Base-by-base conservation (phyloP, 2,888 invertebrate genomes). In the Limenitis camilla region DNA sequence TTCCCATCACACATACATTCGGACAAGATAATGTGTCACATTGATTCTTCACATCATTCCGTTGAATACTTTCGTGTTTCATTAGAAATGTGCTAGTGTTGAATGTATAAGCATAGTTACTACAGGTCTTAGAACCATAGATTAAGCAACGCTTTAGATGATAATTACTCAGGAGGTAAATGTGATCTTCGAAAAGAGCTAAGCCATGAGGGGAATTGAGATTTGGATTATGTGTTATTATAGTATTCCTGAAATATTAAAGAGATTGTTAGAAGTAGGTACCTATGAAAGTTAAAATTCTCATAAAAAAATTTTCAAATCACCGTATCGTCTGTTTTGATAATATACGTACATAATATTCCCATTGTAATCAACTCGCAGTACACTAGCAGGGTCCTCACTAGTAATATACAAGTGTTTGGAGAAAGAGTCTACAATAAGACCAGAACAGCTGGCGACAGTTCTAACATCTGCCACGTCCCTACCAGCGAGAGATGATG, bases 361-460 rank as follows among this genome's bases (percentile, higher is more conserved):
- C 0, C 81, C 82, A 0, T 89, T 74, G n/a, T 81, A 80, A 45
- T 75, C 66, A 65, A 81, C 67, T 61, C 72, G 74, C 40, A 88
- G 64, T 33, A 91, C 76, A 6, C 78, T 71, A 45, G 72, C 76
- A 19, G 74, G 81, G 0, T 81, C 89, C 19, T 19, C 19, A 73
- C 96, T 95, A 0, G 92, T 90, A 82, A 93, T 95, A 70, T 95
- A 98, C 5, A 98, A 74, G 27, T 74, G 61, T 90, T 83, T 65
- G 88, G 63, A 59, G 55, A 90, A 88, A 0, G 85, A 68, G 73
- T 92, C 91, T 54, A 79, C 60, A 62, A 88, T 58, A 72, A 79
- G 46, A 63, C 90, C 60, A 72, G 87, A 59, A 86, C 88, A 86
- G 62, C 69, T 68, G 62, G 66, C 53, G 8, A 78, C 57, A 2